Base-by-base conservation (phyloP, 2,797 vertebrate genomes). In the Centroberyx gerrardi region DNA sequence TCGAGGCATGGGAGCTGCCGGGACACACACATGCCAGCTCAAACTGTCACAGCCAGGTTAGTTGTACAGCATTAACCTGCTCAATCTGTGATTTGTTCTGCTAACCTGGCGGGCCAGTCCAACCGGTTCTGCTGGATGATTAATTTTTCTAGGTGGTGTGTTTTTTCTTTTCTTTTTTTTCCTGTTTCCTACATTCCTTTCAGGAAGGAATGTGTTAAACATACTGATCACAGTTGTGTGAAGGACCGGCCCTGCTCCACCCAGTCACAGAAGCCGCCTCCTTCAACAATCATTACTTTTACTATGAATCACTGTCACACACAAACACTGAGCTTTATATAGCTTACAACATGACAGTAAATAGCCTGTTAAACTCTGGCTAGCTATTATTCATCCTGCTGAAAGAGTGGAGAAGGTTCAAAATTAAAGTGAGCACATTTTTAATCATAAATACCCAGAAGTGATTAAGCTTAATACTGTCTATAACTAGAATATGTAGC, bases 201-300 rank as follows among this genome's bases (percentile, higher is more conserved):
- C 1, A 27, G 10, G 15, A 52, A 88, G 84, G 81, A 87, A 89
- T 87, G 84, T 76, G 62, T 71, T 59, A 22, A 85, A 90, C 89
- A 84, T 46, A 66, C 36, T 27, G 4, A 58, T 66, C 2, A 27
- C 56, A 59, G 54, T 51, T 51, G 83, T 74, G 58, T n/a, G 1
- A 4, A 69, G 53, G 74, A 52, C 74, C 46, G 83, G 49, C 80
- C 74, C 67, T 56, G 79, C 72, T 80, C 54, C 82, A 7, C 86
- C 85, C 80, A 67, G 13, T 18, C 12, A 59, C 12, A 0, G 13
- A 15, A 56, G 27, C 36, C 15, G 15, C 22, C 22, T 5, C 17
- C 10, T 42, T 13, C 29, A 63, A 14, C 28, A 27, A 15, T 31
- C 38, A 66, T 0, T 13, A 18, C n/a, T 8, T 29, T 4, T 10